These are phyloP conservation scores for Andricus grossulariae DNA, from an alignment of 1,140 invertebrate genomes.

Conservation along the genomic window DNA sequence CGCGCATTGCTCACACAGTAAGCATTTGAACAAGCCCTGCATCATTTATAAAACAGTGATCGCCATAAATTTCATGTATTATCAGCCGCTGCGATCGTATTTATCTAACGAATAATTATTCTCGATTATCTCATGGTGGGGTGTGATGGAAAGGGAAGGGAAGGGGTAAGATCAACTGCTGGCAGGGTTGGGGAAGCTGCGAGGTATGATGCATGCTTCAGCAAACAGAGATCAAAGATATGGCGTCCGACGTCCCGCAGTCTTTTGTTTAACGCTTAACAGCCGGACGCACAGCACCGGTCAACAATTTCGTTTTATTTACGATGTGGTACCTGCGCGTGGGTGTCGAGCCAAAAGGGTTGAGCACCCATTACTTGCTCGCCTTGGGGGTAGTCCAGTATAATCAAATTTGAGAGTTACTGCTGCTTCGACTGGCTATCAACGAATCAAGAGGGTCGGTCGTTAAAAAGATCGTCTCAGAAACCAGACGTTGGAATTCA, in stretches of 20 bases:
- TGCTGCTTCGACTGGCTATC: slow-evolving; percentile 46
- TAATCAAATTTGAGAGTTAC: slow-evolving; percentile 74
- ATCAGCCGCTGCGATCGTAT: slow-evolving; percentile 65
- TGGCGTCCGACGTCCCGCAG: slow-evolving; percentile 56
- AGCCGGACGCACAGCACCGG: slow-evolving; percentile 57
- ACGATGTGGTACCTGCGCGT: slow-evolving; percentile 60
- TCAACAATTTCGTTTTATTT: slow-evolving; percentile 73
- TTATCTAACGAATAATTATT: slow-evolving; percentile 74
- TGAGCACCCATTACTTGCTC: slow-evolving; percentile 67
- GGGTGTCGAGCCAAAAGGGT: slow-evolving; percentile 65
- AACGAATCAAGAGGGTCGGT: slow-evolving; percentile 15
- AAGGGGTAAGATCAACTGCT: slow-evolving; percentile 22
- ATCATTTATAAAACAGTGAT: slow-evolving; percentile 39
- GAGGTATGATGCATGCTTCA: slow-evolving; percentile 62
- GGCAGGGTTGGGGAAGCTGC: background rate
- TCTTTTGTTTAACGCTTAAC: slow-evolving; percentile 69
- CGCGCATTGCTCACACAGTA: background rate
- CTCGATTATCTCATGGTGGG: slow-evolving; percentile 60
- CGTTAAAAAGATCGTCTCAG: slow-evolving; percentile 5
- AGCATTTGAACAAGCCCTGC: background rate
- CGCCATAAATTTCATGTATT: slow-evolving; percentile 46
- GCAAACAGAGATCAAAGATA: slow-evolving; percentile 71
- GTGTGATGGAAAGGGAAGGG: slow-evolving; percentile 37
- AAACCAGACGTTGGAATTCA: slow-evolving; percentile 1
- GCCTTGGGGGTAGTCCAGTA: slow-evolving; percentile 62